A percentile compares a stretch with the other conserved stretches of the same genome.
These are phyloP conservation scores for Aphidius ervi DNA, from an alignment of 1,140 invertebrate species.

Conservation along the genomic window DNA sequence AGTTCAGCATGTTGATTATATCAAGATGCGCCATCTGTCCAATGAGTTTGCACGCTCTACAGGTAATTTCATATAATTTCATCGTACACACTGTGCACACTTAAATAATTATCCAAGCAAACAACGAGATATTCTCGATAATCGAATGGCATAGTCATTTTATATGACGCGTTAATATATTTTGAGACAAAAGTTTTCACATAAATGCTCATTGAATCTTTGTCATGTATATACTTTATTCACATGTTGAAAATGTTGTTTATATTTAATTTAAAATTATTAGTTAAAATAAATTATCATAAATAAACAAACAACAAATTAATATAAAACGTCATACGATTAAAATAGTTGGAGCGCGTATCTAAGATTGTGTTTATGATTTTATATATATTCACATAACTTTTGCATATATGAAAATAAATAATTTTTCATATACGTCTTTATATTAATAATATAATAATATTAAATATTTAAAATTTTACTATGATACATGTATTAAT, in stretches of 20 bases:
- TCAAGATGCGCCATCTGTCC: neutral
- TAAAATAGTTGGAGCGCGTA: constrained; percentile 20
- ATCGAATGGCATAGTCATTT: constrained; percentile 20
- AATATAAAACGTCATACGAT: constrained; percentile 22
- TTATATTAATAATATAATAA: too few relatives aligned
- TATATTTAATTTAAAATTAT: too few relatives aligned
- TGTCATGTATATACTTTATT: neutral
- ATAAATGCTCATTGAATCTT: constrained; percentile 6
- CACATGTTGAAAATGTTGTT: too few relatives aligned
- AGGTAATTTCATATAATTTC: constrained; percentile 24
- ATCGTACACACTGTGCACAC: constrained; percentile 10
- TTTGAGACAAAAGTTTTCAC: constrained; percentile 15
- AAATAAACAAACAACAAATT: constrained; percentile 16
- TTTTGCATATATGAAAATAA: neutral
- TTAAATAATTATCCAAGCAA: constrained; percentile 25
- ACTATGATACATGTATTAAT: neutral
- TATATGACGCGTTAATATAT: constrained; percentile 21
- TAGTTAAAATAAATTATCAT: too few relatives aligned
- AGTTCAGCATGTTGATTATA: constrained; percentile 5
- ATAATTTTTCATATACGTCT: neutral
- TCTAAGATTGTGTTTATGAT: too few relatives aligned
- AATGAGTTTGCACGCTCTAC: neutral
- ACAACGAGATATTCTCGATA: constrained; percentile 22
- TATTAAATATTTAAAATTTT: neutral
- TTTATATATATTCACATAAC: neutral